Percentiles rank a stretch among this genome's conserved stretches.
These are phyloP conservation scores for Ctenosaura bakeri DNA, from an alignment of 2,797 vertebrate species.

Conservation along the genomic window DNA sequence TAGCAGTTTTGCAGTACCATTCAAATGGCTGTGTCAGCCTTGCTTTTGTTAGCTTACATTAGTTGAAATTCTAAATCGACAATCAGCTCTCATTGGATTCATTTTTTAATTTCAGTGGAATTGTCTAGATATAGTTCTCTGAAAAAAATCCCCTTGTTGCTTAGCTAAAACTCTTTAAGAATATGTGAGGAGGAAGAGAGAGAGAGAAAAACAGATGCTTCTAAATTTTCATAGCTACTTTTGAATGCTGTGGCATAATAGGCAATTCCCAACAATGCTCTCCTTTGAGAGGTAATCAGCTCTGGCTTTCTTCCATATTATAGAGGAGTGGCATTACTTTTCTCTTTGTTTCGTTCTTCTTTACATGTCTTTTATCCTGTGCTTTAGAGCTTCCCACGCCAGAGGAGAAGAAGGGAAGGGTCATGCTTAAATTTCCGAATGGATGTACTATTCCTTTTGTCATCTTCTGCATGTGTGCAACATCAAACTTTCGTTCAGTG, in stretches of 20 bases:
- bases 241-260: background rate
- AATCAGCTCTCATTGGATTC: background rate
- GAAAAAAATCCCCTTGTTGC: background rate
- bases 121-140: background rate
- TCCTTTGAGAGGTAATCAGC: background rate
- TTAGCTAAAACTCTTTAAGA: background rate
- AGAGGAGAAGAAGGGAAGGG: background rate
- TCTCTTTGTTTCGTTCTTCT: background rate
- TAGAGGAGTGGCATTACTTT: background rate
- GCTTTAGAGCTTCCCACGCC: slow-evolving; percentile 25
- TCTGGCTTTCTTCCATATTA: background rate
- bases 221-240: background rate
- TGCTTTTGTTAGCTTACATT: background rate
- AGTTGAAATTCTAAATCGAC: background rate
- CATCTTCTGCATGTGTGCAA: background rate
- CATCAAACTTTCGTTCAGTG: slow-evolving; percentile 15
- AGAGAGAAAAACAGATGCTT: background rate
- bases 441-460: background rate
- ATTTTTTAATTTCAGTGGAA: background rate
- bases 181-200: too few relatives aligned
- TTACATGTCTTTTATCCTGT: background rate
- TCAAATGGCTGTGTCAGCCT: background rate
- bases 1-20: background rate
- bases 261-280: background rate
- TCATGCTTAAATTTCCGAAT: background rate